Conservation (phyloP, 2,797 vertebrate genomes). For the Catostomus latipinnis region DNA sequence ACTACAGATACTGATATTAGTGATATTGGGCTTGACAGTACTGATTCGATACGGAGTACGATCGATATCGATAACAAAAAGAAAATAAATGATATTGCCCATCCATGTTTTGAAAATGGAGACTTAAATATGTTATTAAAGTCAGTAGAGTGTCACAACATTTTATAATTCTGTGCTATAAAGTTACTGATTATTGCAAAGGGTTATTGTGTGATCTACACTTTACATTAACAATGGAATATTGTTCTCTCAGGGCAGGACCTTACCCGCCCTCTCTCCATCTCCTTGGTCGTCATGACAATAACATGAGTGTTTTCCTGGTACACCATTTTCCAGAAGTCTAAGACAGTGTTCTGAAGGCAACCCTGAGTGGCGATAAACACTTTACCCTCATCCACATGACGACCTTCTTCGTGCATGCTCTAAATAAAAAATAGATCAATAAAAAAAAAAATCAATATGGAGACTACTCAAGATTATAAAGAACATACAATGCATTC, state of each 20-base stretch:
- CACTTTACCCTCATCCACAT: slow-evolving; percentile 81
- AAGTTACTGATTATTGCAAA: too few species aligned
- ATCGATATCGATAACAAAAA: too few species aligned
- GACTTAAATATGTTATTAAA: too few species aligned
- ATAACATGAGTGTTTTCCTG: slow-evolving; percentile 89
- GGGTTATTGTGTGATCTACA: too few species aligned
- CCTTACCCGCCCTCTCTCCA: slow-evolving; percentile 86
- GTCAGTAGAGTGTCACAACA: too few species aligned
- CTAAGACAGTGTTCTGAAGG: slow-evolving; percentile 83
- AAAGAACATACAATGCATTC: not conserved
- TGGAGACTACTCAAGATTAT: not conserved
- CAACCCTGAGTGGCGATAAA: slow-evolving; percentile 90
- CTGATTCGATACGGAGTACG: too few species aligned
- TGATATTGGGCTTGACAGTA: too few species aligned
- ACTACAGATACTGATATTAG: too few species aligned
- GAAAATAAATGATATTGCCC: too few species aligned
- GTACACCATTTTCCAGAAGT: slow-evolving; percentile 92
- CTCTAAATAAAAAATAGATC: slow-evolving; percentile 67
- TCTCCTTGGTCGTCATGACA: slow-evolving; percentile 89
- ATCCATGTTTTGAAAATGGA: too few species aligned
- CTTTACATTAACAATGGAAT: too few species aligned
- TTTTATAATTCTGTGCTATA: too few species aligned
- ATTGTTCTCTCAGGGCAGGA: not conserved
- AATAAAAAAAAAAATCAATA: not conserved
- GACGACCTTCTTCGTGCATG: slow-evolving; percentile 79